A percentile compares a stretch with the other conserved stretches of the same genome.
These are phyloP conservation scores for Platorchestia sp. DNA, from an alignment of 1,140 invertebrate species.

Conservation along the genomic window DNA sequence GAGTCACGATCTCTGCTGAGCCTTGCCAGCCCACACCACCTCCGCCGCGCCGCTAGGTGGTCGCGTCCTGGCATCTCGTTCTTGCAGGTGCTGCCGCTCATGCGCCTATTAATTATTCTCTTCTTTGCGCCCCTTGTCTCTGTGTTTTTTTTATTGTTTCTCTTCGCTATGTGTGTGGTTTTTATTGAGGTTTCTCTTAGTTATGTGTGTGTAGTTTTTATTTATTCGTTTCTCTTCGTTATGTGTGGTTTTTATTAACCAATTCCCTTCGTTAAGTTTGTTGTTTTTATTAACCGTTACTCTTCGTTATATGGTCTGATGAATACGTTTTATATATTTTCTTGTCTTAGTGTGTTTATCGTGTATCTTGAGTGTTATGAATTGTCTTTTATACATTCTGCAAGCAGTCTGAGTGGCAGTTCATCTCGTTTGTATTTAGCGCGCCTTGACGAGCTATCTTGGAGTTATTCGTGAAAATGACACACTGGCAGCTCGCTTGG, in stretches of 20 bases:
- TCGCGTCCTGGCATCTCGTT: background rate
- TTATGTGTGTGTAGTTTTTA: too few relatives aligned
- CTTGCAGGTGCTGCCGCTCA: background rate
- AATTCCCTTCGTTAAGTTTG: too few relatives aligned
- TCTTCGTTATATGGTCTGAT: too few relatives aligned
- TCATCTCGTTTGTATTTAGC: background rate
- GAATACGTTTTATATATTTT: background rate
- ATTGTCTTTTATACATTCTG: too few relatives aligned
- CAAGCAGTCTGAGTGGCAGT: background rate
- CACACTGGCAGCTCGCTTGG: background rate
- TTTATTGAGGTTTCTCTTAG: too few relatives aligned
- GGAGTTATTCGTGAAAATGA: background rate
- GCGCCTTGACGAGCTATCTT: background rate
- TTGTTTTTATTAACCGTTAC: too few relatives aligned
- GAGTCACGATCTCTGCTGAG: slow-evolving; percentile 31
- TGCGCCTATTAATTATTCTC: background rate
- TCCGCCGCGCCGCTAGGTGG: too few relatives aligned
- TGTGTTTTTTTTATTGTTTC: background rate
- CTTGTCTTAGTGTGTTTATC: background rate
- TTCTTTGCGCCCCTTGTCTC: background rate
- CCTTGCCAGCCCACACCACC: background rate
- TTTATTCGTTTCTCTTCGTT: too few relatives aligned
- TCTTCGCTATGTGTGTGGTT: too few relatives aligned
- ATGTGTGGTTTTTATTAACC: too few relatives aligned
- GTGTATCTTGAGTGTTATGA: too few relatives aligned